These are phyloP conservation scores for Rhinogobio ventralis DNA, from an alignment of 2,797 vertebrate genomes.

Conservation along the genomic window DNA sequence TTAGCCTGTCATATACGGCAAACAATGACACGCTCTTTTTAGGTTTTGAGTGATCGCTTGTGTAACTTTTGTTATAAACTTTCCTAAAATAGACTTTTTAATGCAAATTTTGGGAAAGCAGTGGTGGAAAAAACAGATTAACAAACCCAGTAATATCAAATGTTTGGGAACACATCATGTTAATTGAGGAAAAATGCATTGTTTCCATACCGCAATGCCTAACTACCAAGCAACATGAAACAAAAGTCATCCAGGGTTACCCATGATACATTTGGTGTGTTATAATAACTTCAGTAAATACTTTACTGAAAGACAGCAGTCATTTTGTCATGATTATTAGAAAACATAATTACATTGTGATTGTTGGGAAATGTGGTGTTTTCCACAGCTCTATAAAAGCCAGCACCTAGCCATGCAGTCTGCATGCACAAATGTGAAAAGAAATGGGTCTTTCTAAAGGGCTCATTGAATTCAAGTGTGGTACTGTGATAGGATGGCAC, in stretches of 20 bases:
- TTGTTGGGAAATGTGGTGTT: not conserved
- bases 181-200: not conserved
- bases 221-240: not conserved
- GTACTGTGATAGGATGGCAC: not conserved
- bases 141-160: not conserved
- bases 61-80: constrained; percentile 3
- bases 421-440: not conserved
- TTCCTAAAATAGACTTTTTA: not conserved
- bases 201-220: not conserved
- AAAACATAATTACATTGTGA: not conserved
- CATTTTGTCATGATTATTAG: constrained; percentile 9
- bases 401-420: no score
- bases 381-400: not conserved
- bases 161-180: constrained; percentile 13
- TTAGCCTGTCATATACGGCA: not conserved
- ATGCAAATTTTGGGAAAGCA: not conserved
- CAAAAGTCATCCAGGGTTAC: not conserved
- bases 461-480: not conserved
- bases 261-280: not conserved
- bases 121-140: not conserved
- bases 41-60: not conserved
- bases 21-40: constrained; percentile 30
- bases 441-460: not conserved
- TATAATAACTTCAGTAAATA: not conserved
- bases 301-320: not conserved